Evolutionary conservation across 2,888 invertebrate species (phyloP), one percentile per base, ranked within the genome.

Genomic region (Hylaea fasciaria): DNA sequence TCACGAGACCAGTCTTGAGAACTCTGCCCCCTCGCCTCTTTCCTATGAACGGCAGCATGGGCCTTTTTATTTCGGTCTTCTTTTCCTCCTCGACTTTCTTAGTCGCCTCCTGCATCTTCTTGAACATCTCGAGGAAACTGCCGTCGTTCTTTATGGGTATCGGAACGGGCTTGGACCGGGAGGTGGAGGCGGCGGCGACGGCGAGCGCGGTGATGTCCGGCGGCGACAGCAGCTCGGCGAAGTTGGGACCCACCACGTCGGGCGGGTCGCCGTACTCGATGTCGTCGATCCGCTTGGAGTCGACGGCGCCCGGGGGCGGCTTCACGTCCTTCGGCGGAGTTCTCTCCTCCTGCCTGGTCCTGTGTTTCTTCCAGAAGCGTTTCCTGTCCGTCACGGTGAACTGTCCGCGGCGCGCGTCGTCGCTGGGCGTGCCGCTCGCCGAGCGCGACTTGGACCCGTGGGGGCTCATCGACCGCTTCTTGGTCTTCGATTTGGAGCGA

Each of bases 101-200:
- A 44, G 93, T 87, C 52, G 92, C 89, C 68, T 95, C 95, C 76
- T 96, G 96, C 96, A 97, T 95, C 82, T 96, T 97, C 85, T 97
- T 97, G 76, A 98, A 98, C 94, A 97, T 96, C 83, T 97, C 97
- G 77, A 98, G 91, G 80, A 98, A 98, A 66, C 97, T 96, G 2
- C 98, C 98, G 81, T 98, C 98, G 83, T 98, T 98, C 79, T 96
- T 96, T 76, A 96, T 96, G 0, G 95, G 94, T 76, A 96, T 95
- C 45, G 93, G 88, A 37, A 93, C 88, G 28, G 92, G 80, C 12
- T 93, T 94, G 2, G 92, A 85, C 56, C 91, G 93, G 54, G 94
- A 89, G 4, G 83, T 73, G 1, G 87, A 84, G 2, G 80, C 74
- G 9, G 58, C 57, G 0, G 43, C 49, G 39, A 10, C 40, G 0